Evolutionary conservation across 1,140 invertebrate species (phyloP).

Genomic region (Drosophila subpulchrella): DNA sequence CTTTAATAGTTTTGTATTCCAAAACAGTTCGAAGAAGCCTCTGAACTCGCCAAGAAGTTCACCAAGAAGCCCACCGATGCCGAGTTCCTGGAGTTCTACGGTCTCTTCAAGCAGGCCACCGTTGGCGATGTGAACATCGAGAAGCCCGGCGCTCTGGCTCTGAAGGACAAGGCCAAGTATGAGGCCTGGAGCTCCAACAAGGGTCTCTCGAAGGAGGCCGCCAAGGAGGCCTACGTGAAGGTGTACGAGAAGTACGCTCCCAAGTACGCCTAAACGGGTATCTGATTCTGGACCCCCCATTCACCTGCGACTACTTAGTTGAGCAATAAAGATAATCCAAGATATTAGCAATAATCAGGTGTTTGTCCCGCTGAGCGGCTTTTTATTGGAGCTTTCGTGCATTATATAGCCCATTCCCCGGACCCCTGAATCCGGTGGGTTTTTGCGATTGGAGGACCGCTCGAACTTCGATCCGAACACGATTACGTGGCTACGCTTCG

Average conservation of each 20-base stretch:
- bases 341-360: constrained; percentile 31
- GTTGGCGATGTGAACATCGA: constrained; percentile 92
- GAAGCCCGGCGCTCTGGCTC: constrained; percentile 94
- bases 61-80: constrained; percentile 90
- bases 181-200: constrained; percentile 95
- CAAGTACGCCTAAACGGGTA: constrained; percentile 50
- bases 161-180: constrained; percentile 98
- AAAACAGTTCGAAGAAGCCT: constrained; percentile 90
- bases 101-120: constrained; percentile 93
- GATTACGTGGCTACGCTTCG: constrained; percentile 35
- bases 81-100: constrained; percentile 94
- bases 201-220: constrained; percentile 91
- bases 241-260: constrained; percentile 88
- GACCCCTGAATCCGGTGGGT: neutral
- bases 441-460: constrained; percentile 15
- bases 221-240: constrained; percentile 92
- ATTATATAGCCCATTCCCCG: neutral
- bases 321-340: constrained; percentile 44
- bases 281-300: constrained; percentile 14
- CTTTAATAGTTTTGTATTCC: too few species aligned
- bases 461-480: constrained; percentile 42
- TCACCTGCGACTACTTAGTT: constrained; percentile 17
- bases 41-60: constrained; percentile 91
- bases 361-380: constrained; percentile 27
- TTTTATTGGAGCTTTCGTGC: constrained; percentile 46